phyloP scores from a whole-genome alignment of 2,797 vertebrate species.

The Borostomias antarcticus region DNA sequence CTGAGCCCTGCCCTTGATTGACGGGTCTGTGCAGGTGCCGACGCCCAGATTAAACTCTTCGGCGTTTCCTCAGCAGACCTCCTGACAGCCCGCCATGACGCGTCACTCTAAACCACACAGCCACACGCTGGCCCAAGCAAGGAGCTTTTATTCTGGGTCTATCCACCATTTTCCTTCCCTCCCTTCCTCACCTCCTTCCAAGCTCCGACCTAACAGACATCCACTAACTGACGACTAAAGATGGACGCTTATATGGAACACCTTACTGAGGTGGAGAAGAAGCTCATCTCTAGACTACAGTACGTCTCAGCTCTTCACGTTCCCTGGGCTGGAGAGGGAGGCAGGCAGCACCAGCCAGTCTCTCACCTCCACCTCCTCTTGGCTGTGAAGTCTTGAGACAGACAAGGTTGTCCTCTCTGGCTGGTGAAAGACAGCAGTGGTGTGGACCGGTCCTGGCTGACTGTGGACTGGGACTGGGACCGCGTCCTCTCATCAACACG shows the following conservation, averaged over 20 bases:
- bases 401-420: background rate
- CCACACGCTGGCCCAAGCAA: too few relatives aligned
- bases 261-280: too few relatives aligned
- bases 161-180: background rate
- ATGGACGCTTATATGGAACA: too few relatives aligned
- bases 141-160: background rate
- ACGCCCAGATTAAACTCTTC: slow-evolving; percentile 57
- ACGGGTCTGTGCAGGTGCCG: slow-evolving; percentile 43
- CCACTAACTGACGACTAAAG: too few relatives aligned
- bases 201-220: background rate
- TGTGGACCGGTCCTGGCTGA: background rate
- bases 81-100: background rate
- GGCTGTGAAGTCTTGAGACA: background rate
- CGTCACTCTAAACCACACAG: background rate
- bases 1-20: slow-evolving; percentile 60
- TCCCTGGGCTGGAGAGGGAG: too few relatives aligned
- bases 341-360: too few relatives aligned
- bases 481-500: slow-evolving; percentile 1
- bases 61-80: slow-evolving; percentile 32
- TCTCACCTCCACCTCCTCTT: background rate
- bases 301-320: too few relatives aligned
- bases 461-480: background rate
- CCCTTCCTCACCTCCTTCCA: background rate
- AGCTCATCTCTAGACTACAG: too few relatives aligned
- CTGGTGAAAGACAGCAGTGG: background rate